Conservation (phyloP, 2,888 invertebrate species). For the Cremastinae sp. region DNA sequence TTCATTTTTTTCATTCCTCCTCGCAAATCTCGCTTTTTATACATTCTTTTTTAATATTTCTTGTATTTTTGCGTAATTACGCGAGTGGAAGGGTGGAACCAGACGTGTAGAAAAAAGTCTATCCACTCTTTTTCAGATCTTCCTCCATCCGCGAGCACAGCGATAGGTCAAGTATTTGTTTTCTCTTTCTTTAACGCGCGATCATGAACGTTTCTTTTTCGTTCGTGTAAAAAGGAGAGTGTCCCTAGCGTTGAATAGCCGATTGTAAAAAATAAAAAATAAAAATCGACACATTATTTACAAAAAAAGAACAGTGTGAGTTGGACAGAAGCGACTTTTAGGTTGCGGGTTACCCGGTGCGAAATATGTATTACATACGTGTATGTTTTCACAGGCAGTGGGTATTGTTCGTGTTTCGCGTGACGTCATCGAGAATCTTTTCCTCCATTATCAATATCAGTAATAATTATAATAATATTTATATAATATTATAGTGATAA, state of each 20-base stretch:
- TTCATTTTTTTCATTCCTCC: not conserved
- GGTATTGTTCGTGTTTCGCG: constrained; percentile 48
- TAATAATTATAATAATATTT: constrained; percentile 35
- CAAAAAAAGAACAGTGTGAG: constrained; percentile 39
- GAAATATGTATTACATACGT: constrained; percentile 54
- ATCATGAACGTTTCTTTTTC: constrained; percentile 7
- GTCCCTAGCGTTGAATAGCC: constrained; percentile 24
- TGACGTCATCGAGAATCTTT: constrained; percentile 56
- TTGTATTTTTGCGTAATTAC: constrained; percentile 35
- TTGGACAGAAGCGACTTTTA: constrained; percentile 51
- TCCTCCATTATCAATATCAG: constrained; percentile 24
- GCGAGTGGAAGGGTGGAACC: constrained; percentile 44
- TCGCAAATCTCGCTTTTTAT: too few relatives aligned
- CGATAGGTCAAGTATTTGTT: constrained; percentile 47
- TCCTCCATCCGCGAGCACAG: constrained; percentile 35
- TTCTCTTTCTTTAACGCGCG: constrained; percentile 1
- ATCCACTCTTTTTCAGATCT: constrained; percentile 25
- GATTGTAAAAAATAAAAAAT: constrained; percentile 19
- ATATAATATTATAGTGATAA: constrained; percentile 22
- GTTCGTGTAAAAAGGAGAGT: constrained; percentile 10
- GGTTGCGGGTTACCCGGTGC: constrained; percentile 56
- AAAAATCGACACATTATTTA: constrained; percentile 42
- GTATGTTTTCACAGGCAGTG: constrained; percentile 61
- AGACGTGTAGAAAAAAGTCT: constrained; percentile 46
- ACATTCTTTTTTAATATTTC: not conserved